phyloP scores from a whole-genome alignment of 2,797 vertebrate genomes.

The Tamandua tetradactyla region DNA sequence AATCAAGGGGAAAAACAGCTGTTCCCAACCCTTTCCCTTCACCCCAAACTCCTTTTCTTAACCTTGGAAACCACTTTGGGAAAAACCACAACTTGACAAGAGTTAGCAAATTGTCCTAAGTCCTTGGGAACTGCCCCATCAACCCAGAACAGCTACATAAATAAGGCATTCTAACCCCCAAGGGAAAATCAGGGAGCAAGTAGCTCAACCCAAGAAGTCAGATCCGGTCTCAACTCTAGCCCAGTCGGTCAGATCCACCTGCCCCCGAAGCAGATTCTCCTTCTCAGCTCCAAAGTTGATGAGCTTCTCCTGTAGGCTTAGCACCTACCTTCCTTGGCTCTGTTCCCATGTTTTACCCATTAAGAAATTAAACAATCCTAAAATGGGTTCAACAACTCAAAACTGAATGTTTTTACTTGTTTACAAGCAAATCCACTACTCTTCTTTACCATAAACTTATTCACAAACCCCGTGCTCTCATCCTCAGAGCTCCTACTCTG shows the following conservation, averaged over 20 bases:
- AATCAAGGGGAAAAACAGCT: too few relatives aligned
- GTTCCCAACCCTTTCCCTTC: too few relatives aligned
- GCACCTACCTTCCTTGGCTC: constrained; percentile 2
- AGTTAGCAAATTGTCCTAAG: too few relatives aligned
- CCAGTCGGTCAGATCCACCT: too few relatives aligned
- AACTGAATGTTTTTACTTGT: constrained; percentile 54
- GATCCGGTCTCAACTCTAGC: background rate
- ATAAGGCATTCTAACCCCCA: too few relatives aligned
- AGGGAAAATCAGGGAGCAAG: too few relatives aligned
- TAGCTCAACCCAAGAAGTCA: too few relatives aligned
- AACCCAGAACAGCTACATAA: too few relatives aligned
- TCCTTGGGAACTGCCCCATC: too few relatives aligned
- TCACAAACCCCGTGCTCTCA: background rate
- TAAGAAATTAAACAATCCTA: background rate
- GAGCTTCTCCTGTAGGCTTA: background rate
- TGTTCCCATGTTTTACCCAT: background rate
- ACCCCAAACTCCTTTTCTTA: too few relatives aligned
- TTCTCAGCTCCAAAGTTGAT: background rate
- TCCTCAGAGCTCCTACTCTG: background rate
- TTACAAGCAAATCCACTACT: constrained; percentile 12
- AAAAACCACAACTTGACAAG: too few relatives aligned
- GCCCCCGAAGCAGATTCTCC: background rate
- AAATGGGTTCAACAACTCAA: constrained; percentile 54
- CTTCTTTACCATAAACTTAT: background rate
- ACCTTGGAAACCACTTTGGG: too few relatives aligned